Conservation (phyloP, 2,113 vertebrate species). For the Prionailurus viverrinus region DNA sequence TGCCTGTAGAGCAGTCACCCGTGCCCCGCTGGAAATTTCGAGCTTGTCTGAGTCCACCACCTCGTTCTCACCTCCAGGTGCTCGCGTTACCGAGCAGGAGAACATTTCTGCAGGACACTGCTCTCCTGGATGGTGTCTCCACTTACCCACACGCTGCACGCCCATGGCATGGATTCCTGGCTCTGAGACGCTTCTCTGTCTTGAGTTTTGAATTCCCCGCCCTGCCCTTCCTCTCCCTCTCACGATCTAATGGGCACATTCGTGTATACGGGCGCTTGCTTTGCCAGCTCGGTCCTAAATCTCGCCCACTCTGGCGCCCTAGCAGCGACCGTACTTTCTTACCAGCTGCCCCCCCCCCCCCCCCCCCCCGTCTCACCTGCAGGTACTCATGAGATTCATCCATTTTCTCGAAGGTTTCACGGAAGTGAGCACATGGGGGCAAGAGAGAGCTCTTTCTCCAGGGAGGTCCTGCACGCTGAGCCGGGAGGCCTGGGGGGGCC, state of each 20-base stretch:
- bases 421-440: not conserved
- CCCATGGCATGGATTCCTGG: not conserved
- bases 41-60: not conserved
- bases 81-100: not conserved
- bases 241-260: not conserved
- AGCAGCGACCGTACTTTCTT: not conserved
- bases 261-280: not conserved
- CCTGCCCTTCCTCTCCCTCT: not conserved
- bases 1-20: not conserved
- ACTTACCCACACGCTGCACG: not conserved
- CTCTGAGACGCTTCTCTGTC: not conserved
- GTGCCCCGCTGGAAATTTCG: not conserved
- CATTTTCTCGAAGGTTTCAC: conserved; percentile 5
- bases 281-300: not conserved
- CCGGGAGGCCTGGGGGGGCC: too few species aligned
- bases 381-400: not conserved
- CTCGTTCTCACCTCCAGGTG: not conserved
- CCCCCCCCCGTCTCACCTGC: not conserved
- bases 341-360: not conserved
- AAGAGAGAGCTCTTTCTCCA: not conserved
- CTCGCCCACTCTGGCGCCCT: not conserved
- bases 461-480: not conserved
- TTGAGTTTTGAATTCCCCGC: not conserved
- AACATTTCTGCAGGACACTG: not conserved
- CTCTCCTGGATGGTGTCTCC: not conserved